Base-by-base conservation (phyloP, 2,888 invertebrate species). In the Chouioia cunea region DNA sequence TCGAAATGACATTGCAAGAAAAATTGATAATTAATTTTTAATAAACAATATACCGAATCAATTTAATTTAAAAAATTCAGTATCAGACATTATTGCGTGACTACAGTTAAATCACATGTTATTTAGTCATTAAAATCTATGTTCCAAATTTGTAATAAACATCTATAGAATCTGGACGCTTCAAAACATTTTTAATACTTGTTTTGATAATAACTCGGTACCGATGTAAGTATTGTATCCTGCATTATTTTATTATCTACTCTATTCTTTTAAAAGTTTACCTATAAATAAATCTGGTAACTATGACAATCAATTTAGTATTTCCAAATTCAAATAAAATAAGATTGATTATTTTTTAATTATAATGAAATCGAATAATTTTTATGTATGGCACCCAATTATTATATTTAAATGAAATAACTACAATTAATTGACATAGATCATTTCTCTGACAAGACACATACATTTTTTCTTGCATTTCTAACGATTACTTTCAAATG, bases 141-240 rank as follows among this genome's bases (percentile, higher is more conserved):
- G n/a, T 36, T 57, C 18, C 12, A 57, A 36, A 57, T 43, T 43
- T 15, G 20, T 16, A 18, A 8, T n/a, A 57, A 57, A 57, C 12
- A 16, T 18, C 27, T 46, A 16, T 52, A 57, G 0, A 54, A 59
- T 64, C 56, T 15, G 44, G 56, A 65, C 53, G 62, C 36, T 62
- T 60, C 18, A 47, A 57, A 57, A 43, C 46, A 62, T 62, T 56
- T 50, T 43, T 46, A 65, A 50, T 22, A 60, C 36, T 48, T 44
- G 8, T 59, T n/a, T 58, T 43, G 22, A n/a, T 27, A 23, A 60
- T 12, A 46, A 14, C 50, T 52, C 4, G 20, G 47, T 27, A 56
- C 62, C 22, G 44, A 66, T 63, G 57, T 52, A n/a, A 15, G 50
- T 65, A 20, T 56, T 60, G 23, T 63, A 63, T 62, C 46, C 44